Evolutionary conservation across 2,888 invertebrate genomes (phyloP), one percentile per base, ranked within the genome.

Genomic region (Drosophila longiperda): DNA sequence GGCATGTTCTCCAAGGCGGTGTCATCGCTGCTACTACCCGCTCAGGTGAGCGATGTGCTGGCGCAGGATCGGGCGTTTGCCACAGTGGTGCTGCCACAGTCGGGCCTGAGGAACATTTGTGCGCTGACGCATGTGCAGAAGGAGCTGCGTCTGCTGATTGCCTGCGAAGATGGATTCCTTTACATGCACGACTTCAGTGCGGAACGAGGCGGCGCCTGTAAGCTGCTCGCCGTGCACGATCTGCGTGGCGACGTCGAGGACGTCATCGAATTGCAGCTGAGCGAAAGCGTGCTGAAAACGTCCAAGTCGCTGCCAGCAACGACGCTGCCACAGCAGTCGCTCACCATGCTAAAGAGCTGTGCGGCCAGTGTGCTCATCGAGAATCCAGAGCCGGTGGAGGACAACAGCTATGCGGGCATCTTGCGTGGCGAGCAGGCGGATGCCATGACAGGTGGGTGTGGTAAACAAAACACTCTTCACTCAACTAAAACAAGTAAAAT

Each of bases 331-430:
- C 75, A 80, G 26, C 88, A 79, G 6, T 80, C 89, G 1, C 57
- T 90, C 4, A 80, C 83, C 17, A 63, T 89, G 75, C 67, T 79
- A 12, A 89, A 83, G 74, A 84, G 84, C 67, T 81, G 89, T 72
- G 84, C 87, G 75, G 83, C 84, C 67, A 90, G 90, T 66, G 89
- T 92, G 38, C 83, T 92, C 9, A 91, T 92, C 50, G 91, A 92
- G 81, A 91, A 90, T 77, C 90, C 91, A 0, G 91, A 91, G 45
- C 86, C 86, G 15, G 58, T 80, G 69, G 77, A 89, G 33, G 93
- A 92, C 62, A 91, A 91, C 42, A 92, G 97, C 95, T 98, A 98
- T 96, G 97, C 97, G 94, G 96, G 97, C 94, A 97, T 97, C 94
- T 95, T 98, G 94, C 96, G 97, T 94, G 97, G 97, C 94, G 96